phyloP scores from a whole-genome alignment of 2,797 vertebrate genomes.

The Podarcis lilfordi region DNA sequence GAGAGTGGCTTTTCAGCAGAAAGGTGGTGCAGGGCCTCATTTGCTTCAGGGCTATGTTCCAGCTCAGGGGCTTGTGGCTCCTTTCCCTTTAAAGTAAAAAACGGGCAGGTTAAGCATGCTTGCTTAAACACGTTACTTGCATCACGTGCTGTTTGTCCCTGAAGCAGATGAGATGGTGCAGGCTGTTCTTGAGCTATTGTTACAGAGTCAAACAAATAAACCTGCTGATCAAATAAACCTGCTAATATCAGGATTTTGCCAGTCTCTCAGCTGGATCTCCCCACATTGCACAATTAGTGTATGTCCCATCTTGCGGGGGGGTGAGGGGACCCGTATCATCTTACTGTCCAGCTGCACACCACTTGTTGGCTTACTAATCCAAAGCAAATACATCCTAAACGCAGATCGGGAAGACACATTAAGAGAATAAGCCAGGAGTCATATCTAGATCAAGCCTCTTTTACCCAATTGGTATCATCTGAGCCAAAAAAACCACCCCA shows the following conservation, averaged over 20 bases:
- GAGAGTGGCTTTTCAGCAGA: neutral
- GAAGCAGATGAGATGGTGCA: neutral
- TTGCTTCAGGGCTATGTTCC: neutral
- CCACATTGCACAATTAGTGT: neutral
- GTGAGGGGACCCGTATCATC: neutral
- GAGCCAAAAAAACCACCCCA: slow-evolving; percentile 1
- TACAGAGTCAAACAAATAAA: neutral
- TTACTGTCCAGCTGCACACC: neutral
- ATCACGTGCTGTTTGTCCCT: neutral
- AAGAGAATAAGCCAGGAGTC: neutral
- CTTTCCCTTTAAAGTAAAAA: neutral
- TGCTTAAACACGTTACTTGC: neutral
- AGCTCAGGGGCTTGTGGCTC: neutral
- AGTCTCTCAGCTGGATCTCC: neutral
- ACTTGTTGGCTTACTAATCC: neutral
- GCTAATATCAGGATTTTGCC: neutral
- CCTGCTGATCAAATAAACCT: neutral
- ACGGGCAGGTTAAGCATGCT: neutral
- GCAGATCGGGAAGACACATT: neutral
- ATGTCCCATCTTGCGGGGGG: neutral
- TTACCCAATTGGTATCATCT: slow-evolving; percentile 2
- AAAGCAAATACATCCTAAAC: neutral
- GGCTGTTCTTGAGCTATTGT: neutral
- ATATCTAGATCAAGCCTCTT: slow-evolving; percentile 25
- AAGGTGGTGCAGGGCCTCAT: neutral